phyloP scores from a whole-genome alignment of 2,888 invertebrate species.

The Empis livida region DNA sequence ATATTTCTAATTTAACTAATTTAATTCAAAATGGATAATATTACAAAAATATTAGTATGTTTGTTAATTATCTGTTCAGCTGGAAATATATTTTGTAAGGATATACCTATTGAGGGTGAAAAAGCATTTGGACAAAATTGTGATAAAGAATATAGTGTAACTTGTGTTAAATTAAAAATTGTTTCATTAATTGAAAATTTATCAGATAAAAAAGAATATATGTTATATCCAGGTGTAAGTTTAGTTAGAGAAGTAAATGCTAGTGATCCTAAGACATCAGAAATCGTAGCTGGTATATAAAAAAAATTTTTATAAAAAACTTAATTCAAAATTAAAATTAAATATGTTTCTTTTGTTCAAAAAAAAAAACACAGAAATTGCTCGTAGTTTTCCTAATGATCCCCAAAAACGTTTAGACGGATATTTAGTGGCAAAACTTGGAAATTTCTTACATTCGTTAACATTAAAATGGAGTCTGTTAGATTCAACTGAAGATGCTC shows the following conservation, averaged over 20 bases:
- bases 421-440: conserved; percentile 56
- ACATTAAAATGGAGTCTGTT: conserved; percentile 58
- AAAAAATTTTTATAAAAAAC: no score
- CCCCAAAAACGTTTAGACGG: conserved; percentile 64
- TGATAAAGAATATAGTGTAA: conserved; percentile 48
- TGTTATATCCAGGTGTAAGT: conserved; percentile 59
- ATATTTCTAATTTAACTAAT: no score
- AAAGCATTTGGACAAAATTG: conserved; percentile 26
- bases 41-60: no score
- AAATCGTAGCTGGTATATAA: conserved; percentile 47
- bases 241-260: conserved; percentile 53
- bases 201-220: conserved; percentile 51
- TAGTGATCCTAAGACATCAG: conserved; percentile 45
- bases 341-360: no score
- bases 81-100: no score
- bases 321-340: no score
- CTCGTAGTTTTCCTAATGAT: conserved; percentile 61
- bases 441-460: conserved; percentile 58
- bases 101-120: no score
- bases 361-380: conserved; percentile 41
- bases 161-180: conserved; percentile 67
- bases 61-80: no score
- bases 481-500: conserved; percentile 48
- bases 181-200: conserved; percentile 63
- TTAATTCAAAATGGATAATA: no score